Base-by-base conservation (phyloP, 2,888 invertebrate species). In the Diaprepes abbreviatus region DNA sequence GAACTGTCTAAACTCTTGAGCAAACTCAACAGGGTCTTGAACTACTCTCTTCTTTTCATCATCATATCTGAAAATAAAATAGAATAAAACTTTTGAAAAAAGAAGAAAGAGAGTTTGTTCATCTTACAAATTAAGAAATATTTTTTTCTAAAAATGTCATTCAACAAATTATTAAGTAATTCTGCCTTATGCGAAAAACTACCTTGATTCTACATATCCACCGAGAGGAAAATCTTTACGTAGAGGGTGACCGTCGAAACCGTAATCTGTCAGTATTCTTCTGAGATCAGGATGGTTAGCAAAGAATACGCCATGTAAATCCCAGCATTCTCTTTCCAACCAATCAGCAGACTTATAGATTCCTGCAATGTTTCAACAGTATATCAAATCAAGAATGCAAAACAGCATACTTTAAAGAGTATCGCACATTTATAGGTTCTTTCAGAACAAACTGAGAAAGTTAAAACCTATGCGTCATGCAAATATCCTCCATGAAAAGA, bases 241-340 rank as follows among this genome's bases (percentile, higher is more conserved):
- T 83, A 97, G 90, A 2, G 98, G 99, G 88, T 99, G 98, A 1
- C 98, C 99, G 84, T 98, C 96, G 84, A 99, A 99, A 0, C 99
- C 99, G 84, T 99, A 99, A 85, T 99, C 99, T 24, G 98, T 99
- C 48, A 99, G 87, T 79, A 99, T 97, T 75, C 99, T 89, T 63
- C 99, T 89, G 68, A 99, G 87, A 85, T 99, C 99, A 0, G 98
- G 98, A 85, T 99, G 98, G 83, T 97, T 95, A 6, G 93, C 90
- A 85, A 99, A 99, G 88, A 96, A 97, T 9, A 99, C 94, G 38
- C 99, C 99, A 83, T 88, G 99, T 97, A 99, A 96, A 81, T 99
- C 99, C 95, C 96, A 99, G 60, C 98, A 91, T 85, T 95, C 95
- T 74, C 95, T 88, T 82, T 95, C 95, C 76, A 94, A 94, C 99